Evolutionary conservation across 2,888 invertebrate genomes (phyloP).

Genomic region (Nematopogon swammerdamellus): DNA sequence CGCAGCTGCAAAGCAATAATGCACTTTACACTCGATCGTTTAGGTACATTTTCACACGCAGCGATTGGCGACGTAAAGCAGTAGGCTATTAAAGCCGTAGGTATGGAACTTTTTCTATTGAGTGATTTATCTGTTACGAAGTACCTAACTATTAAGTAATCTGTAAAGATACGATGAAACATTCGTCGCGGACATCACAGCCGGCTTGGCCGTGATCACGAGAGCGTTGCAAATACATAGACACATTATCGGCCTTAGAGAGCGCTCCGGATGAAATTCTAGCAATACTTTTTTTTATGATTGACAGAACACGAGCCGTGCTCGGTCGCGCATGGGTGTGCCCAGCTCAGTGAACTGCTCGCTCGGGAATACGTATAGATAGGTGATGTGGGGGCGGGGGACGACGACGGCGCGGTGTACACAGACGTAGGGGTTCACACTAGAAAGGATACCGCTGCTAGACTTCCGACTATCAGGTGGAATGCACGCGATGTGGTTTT

Average conservation of each 20-base stretch:
- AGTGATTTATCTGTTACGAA: background rate
- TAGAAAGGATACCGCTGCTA: too few relatives aligned
- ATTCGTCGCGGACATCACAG: background rate
- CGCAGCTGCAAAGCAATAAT: too few relatives aligned
- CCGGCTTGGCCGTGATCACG: background rate
- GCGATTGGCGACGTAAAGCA: too few relatives aligned
- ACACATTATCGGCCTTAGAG: background rate
- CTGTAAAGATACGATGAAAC: background rate
- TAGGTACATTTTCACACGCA: too few relatives aligned
- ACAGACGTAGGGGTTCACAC: too few relatives aligned
- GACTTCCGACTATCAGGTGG: background rate
- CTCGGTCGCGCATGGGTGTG: conserved; percentile 47
- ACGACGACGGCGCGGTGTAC: background rate
- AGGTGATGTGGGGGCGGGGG: background rate
- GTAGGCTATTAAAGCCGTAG: too few relatives aligned
- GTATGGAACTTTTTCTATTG: too few relatives aligned
- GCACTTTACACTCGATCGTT: too few relatives aligned
- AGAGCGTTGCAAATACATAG: background rate
- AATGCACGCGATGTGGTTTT: background rate
- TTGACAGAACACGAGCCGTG: conserved; percentile 51
- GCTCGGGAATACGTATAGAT: background rate
- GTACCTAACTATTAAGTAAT: too few relatives aligned
- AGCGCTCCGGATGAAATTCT: conserved; percentile 36
- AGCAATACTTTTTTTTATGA: conserved; percentile 45
- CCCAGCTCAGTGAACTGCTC: conserved; percentile 38